Evolutionary conservation across 2,888 invertebrate species (phyloP).

Genomic region (Rhingia campestris): DNA sequence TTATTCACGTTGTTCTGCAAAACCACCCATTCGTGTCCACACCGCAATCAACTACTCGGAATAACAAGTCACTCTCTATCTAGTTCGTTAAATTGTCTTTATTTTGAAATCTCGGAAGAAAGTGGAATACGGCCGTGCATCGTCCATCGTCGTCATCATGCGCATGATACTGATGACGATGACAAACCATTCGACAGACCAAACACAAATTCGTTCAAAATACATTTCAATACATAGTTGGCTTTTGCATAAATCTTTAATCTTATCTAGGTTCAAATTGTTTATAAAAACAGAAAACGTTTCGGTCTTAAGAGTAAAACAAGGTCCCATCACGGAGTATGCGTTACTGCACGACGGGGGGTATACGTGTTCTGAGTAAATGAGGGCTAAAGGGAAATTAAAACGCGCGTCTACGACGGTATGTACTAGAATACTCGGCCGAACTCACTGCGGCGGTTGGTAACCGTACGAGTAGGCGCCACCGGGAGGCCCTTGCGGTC

Average conservation of each 20-base stretch:
- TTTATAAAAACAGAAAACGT: slow-evolving; percentile 47
- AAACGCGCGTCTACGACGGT: slow-evolving; percentile 31
- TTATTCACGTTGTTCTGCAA: no score
- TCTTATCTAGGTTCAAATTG: slow-evolving; percentile 68
- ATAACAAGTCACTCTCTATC: not conserved
- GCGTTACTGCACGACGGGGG: no score
- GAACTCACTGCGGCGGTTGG: slow-evolving; percentile 86
- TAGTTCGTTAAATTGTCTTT: slow-evolving; percentile 70
- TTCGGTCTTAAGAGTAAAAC: slow-evolving; percentile 58
- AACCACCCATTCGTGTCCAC: no score
- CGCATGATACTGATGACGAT: slow-evolving; percentile 3
- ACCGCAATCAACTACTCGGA: no score
- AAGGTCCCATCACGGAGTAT: not conserved
- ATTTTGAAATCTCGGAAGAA: slow-evolving; percentile 66
- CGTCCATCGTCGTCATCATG: slow-evolving; percentile 12
- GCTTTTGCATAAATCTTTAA: slow-evolving; percentile 53
- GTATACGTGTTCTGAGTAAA: slow-evolving; percentile 33
- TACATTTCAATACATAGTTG: slow-evolving; percentile 36
- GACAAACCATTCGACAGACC: slow-evolving; percentile 32
- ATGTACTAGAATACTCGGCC: slow-evolving; percentile 31
- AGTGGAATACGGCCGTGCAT: slow-evolving; percentile 4
- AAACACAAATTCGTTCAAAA: slow-evolving; percentile 47
- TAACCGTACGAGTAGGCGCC: slow-evolving; percentile 91
- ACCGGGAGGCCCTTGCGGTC: slow-evolving; percentile 89
- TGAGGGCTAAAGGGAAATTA: slow-evolving; percentile 8